Conservation (phyloP, 2,888 invertebrate species). For the Ecdyonurus torrentis region DNA sequence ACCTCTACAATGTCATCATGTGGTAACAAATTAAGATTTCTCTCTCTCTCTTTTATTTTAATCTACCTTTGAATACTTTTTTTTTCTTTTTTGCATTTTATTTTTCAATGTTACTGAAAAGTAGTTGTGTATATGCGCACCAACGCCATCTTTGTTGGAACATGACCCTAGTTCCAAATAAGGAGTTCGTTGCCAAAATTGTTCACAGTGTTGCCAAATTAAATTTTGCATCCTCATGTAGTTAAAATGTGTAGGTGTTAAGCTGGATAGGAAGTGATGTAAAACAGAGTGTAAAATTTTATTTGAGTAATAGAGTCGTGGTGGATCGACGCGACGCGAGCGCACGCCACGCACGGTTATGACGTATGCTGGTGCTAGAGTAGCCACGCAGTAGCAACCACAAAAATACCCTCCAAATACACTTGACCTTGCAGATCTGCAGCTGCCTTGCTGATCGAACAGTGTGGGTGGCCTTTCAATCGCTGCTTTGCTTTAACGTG, state of each 20-base stretch:
- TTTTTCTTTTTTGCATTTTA: not conserved
- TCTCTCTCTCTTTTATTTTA: not conserved
- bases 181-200: constrained; percentile 12
- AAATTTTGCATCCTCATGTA: constrained; percentile 16
- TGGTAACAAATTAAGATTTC: not conserved
- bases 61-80: not conserved
- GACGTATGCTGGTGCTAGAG: not conserved
- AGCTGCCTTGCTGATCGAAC: not conserved
- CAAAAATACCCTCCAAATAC: not conserved
- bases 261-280: not conserved
- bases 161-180: constrained; percentile 14
- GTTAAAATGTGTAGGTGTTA: constrained; percentile 2
- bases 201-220: constrained; percentile 11
- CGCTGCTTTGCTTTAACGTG: too few relatives aligned
- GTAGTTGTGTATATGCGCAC: not conserved
- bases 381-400: too few relatives aligned
- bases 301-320: not conserved
- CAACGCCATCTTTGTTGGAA: constrained; percentile 10
- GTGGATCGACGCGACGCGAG: not conserved
- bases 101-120: too few relatives aligned
- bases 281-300: not conserved
- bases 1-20: not conserved
- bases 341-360: not conserved
- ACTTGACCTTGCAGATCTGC: not conserved
- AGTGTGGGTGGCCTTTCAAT: not conserved